These are phyloP conservation scores for Tetrax tetrax DNA, from an alignment of 2,113 vertebrate species.

Conservation along the genomic window DNA sequence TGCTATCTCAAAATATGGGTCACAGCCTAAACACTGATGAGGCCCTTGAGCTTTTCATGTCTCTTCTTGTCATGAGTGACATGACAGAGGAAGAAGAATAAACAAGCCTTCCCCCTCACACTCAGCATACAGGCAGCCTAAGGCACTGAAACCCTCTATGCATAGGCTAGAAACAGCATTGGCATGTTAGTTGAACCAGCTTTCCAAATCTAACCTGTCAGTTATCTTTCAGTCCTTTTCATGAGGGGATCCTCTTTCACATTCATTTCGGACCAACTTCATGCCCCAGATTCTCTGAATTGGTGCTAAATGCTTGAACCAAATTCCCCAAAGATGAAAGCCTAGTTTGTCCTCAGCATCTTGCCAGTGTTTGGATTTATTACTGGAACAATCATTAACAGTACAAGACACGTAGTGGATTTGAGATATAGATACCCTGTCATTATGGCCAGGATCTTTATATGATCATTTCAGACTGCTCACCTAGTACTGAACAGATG, in stretches of 20 bases:
- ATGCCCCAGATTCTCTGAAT: background rate
- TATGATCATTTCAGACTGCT: background rate
- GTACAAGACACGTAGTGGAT: background rate
- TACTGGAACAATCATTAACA: background rate
- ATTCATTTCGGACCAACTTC: background rate
- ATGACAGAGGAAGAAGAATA: slow-evolving; percentile 36
- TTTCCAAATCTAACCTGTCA: slow-evolving; percentile 16
- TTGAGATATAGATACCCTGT: background rate
- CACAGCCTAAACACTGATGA: slow-evolving; percentile 56
- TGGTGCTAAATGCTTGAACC: background rate
- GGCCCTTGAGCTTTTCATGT: slow-evolving; percentile 44
- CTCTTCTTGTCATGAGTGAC: slow-evolving; percentile 31
- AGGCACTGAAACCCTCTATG: slow-evolving; percentile 3
- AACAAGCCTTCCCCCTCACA: slow-evolving; percentile 28
- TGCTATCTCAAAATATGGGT: slow-evolving; percentile 50
- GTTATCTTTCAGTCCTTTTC: background rate
- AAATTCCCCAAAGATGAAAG: background rate
- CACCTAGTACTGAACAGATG: background rate
- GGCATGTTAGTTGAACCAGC: slow-evolving; percentile 1
- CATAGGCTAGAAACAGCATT: background rate
- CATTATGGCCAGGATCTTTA: background rate
- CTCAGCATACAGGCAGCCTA: slow-evolving; percentile 11
- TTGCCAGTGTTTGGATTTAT: background rate
- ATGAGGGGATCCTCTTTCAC: background rate
- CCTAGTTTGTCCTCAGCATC: background rate